Evolutionary conservation across 2,888 invertebrate genomes (phyloP).

Genomic region (Taenaris catops): DNA sequence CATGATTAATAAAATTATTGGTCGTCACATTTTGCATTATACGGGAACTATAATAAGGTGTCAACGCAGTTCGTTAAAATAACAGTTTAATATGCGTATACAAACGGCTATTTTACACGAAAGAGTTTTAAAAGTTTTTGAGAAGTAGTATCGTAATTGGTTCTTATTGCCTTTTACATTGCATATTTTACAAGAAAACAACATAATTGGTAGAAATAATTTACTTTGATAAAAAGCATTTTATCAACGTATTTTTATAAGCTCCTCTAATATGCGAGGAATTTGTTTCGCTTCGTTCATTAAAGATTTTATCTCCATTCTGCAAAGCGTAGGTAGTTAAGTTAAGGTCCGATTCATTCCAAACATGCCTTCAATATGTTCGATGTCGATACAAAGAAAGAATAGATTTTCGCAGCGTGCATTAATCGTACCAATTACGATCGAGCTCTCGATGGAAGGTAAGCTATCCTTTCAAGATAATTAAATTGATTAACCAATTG

Average conservation of each 20-base stretch:
- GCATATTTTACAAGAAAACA: too few relatives aligned
- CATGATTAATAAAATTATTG: too few relatives aligned
- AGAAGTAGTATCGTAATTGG: too few relatives aligned
- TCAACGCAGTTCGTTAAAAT: too few relatives aligned
- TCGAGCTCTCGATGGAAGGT: slow-evolving; percentile 39
- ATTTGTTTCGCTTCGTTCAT: slow-evolving; percentile 28
- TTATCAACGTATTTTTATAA: slow-evolving; percentile 14
- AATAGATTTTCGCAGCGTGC: slow-evolving; percentile 49
- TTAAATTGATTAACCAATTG: slow-evolving; percentile 73
- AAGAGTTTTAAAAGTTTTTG: too few relatives aligned
- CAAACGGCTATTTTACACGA: too few relatives aligned
- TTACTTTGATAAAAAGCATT: slow-evolving; percentile 1
- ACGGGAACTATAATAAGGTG: too few relatives aligned
- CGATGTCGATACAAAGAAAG: slow-evolving; percentile 52
- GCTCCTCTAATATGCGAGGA: slow-evolving; percentile 19
- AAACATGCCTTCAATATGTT: slow-evolving; percentile 52
- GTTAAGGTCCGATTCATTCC: slow-evolving; percentile 40
- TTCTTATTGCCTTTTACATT: too few relatives aligned
- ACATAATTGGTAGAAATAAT: too few relatives aligned
- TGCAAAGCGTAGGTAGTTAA: slow-evolving; percentile 42
- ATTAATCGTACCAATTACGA: slow-evolving; percentile 70
- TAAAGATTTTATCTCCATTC: slow-evolving; percentile 42
- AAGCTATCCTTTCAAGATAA: slow-evolving; percentile 63
- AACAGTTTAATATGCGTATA: too few relatives aligned
- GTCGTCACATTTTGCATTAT: too few relatives aligned